Base-by-base conservation (phyloP, 2,888 invertebrate genomes). In the Chorisops tibialis region DNA sequence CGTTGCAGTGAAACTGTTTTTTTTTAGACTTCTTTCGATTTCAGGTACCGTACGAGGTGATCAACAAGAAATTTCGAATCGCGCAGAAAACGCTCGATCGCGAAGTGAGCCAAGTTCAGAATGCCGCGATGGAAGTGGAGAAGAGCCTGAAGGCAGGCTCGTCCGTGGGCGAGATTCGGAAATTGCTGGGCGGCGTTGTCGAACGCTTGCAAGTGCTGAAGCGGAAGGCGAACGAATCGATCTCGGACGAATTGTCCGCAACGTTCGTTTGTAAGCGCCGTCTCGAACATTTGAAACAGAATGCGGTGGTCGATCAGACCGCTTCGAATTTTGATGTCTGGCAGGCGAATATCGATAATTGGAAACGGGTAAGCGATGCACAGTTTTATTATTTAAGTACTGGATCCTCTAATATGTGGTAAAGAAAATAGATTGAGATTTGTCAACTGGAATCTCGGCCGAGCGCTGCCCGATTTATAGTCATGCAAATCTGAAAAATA, bases 21-120 rank as follows among this genome's bases (percentile, higher is more conserved):
- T 30, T 30, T 30, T 30, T 30, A 30, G 7, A 30, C 30, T 45
- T 35, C 21, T 54, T 62, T 59, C 61, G 30, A 30, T 69, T 75
- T 16, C 70, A 94, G 93, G 96, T 98, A 67, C 98, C 98, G 1
- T 99, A 98, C 74, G 99, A 99, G 80, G 86, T 98, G 51, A 82
- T 99, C 67, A 99, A 99, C 79, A 98, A 98, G 78, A 93, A 93
- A 71, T 99, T 97, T 77, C 88, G 98, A 60, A 87, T 90, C 48
- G 93, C 96, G 2, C 98, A 99, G 78, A 95, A 97, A 71, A 88
- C 89, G 11, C 80, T 99, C 62, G 98, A 98, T 73, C 83, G 96
- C 63, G 97, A 95, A 75, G 91, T 92, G 0, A 88, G 94, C 1
- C 92, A 95, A 74, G 90, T 96, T 2, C 89, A 91, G 68, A 85